Evolutionary conservation across 2,113 vertebrate genomes (phyloP).

Genomic region (Barbus barbus): DNA sequence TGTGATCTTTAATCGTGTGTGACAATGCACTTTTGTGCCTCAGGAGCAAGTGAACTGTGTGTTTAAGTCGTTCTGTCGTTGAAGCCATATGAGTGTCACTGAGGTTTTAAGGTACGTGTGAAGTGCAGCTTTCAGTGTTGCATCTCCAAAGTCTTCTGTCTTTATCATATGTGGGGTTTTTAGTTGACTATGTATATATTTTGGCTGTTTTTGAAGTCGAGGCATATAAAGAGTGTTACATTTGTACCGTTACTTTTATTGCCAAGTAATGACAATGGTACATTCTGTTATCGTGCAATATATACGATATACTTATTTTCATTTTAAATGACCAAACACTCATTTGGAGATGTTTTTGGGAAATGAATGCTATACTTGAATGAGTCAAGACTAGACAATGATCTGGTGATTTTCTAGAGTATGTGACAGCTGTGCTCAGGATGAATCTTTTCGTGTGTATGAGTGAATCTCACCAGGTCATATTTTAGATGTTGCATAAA

Average conservation of each 20-base stretch:
- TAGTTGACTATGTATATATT: conserved; percentile 47
- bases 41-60: conserved; percentile 56
- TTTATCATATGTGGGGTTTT: conserved; percentile 40
- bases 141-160: conserved; percentile 41
- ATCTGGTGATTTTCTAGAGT: conserved; percentile 60
- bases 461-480: neutral
- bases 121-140: conserved; percentile 55
- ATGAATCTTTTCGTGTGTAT: neutral
- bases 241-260: conserved; percentile 55
- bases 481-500: neutral
- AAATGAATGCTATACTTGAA: conserved; percentile 68
- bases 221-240: conserved; percentile 60
- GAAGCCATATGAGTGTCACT: conserved; percentile 11
- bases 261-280: conserved; percentile 60
- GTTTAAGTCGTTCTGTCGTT: conserved; percentile 34
- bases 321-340: conserved; percentile 44
- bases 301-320: conserved; percentile 50
- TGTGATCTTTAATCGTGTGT: conserved; percentile 42
- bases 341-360: conserved; percentile 44
- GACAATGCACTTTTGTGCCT: conserved; percentile 74
- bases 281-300: conserved; percentile 69
- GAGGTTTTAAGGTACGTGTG: conserved; percentile 49
- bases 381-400: conserved; percentile 62
- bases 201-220: conserved; percentile 57
- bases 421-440: neutral